Percentiles rank a stretch among this genome's conserved stretches.
Evolutionary conservation across 2,113 vertebrate species (phyloP).

Genomic region (Herpetotheres cachinnans): DNA sequence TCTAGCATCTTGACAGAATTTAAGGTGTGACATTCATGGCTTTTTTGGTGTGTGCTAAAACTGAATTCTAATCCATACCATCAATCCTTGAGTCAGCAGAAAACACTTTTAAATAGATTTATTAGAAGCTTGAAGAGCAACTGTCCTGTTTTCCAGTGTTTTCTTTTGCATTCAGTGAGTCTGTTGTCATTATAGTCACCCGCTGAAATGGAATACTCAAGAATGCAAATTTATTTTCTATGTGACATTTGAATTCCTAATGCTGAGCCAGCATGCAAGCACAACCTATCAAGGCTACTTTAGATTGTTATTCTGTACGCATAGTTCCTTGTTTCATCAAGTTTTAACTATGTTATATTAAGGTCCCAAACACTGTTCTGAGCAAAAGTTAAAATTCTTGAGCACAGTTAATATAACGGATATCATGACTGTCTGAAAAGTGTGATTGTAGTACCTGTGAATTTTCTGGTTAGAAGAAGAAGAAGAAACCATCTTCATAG

Average conservation of each 20-base stretch:
- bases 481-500: neutral
- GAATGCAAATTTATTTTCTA: conserved; percentile 45
- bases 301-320: neutral
- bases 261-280: neutral
- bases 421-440: neutral
- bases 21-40: neutral
- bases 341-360: neutral
- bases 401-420: neutral
- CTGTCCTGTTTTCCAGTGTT: neutral
- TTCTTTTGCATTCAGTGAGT: neutral
- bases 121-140: neutral
- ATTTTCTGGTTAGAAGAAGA: neutral
- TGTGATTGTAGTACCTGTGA: neutral
- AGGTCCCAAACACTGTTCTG: neutral
- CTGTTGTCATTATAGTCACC: neutral
- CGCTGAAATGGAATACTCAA: neutral
- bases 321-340: neutral
- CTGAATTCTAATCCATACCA: neutral
- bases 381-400: neutral
- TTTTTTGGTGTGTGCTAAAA: neutral
- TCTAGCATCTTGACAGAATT: neutral
- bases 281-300: neutral
- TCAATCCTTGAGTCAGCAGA: neutral
- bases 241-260: conserved; percentile 27
- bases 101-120: neutral